Conservation (phyloP, 2,888 invertebrate genomes). For the Lithophane semibrunnea region DNA sequence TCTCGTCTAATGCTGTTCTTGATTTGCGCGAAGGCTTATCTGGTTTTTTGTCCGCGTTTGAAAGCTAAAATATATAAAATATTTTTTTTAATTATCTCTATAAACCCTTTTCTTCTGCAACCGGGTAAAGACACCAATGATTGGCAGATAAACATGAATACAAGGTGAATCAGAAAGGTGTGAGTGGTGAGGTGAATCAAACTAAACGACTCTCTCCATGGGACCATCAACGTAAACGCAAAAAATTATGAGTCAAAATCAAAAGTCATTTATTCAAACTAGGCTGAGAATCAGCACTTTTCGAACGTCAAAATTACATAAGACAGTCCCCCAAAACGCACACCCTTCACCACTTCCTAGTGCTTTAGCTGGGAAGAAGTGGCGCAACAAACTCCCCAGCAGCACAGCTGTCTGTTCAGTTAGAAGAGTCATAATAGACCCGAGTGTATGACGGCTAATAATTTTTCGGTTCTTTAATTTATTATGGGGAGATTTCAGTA, state of each 20-base stretch:
- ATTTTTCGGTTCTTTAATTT: neutral
- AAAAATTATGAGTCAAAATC: neutral
- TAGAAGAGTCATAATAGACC: neutral
- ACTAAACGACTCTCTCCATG: neutral
- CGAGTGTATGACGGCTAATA: neutral
- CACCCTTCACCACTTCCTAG: no score
- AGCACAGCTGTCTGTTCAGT: no score
- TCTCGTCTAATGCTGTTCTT: conserved; percentile 35
- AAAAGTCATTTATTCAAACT: no score
- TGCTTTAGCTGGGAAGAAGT: no score
- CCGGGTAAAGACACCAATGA: no score
- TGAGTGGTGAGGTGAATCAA: no score
- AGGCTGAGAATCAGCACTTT: no score
- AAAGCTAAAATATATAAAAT: conserved; percentile 27
- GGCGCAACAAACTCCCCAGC: no score
- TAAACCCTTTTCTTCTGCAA: neutral
- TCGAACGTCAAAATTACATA: no score
- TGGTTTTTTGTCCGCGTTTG: conserved; percentile 7
- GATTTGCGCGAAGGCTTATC: conserved; percentile 44
- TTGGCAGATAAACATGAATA: neutral
- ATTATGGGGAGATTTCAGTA: neutral
- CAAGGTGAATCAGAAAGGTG: no score
- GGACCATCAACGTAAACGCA: neutral
- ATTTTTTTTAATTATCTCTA: neutral
- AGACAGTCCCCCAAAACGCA: no score